Evolutionary conservation across 2,113 vertebrate species (phyloP), one percentile per base, ranked within the genome.

Genomic region (Nicator chloris): DNA sequence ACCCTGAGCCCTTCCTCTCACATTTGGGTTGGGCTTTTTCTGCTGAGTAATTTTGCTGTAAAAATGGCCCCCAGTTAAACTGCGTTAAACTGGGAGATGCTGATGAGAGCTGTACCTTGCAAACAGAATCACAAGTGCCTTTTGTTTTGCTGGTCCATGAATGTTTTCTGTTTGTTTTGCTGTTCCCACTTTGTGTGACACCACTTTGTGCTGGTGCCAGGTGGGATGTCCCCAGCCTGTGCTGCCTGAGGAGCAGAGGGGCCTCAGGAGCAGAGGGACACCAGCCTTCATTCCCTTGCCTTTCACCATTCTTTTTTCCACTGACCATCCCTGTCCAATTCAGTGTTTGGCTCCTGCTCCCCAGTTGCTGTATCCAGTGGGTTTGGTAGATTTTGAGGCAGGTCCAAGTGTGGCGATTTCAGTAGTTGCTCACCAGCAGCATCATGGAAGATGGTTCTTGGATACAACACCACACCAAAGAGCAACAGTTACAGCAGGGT

Each of bases 121-220:
- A 66, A 51, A 18, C 3, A 5, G 2, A 30, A 28, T 23, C 16
- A 18, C 22, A 18, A 5, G 26, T 24, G 47, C 28, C 56, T 84
- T 88, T 65, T 1, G 1, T 68, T 59, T 40, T 15, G 1, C 26
- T 57, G 15, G 13, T 75, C 10, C 2, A 1, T 13, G 22, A 22
- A 9, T 68, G 16, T 45, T 33, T 63, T 37, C 35, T 75, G 31
- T n/a, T 8, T 15, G 8, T 56, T 73, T 35, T 49, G 51, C 69
- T 63, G 1, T 26, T 73, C 19, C 8, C 37, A 2, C 53, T 31
- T 33, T 2, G n/a, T 23, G 70, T 71, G 73, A 56, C 23, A 13
- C 4, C 23, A 6, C 33, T 51, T 24, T 4, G 6, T 19, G 54
- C 92, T 39, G 2, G 6, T 50, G 70, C 44, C 31, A 4, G 3